Evolutionary conservation across 2,797 vertebrate species (phyloP), one percentile per base, ranked within the genome.

Genomic region (Phrynocephalus forsythii): DNA sequence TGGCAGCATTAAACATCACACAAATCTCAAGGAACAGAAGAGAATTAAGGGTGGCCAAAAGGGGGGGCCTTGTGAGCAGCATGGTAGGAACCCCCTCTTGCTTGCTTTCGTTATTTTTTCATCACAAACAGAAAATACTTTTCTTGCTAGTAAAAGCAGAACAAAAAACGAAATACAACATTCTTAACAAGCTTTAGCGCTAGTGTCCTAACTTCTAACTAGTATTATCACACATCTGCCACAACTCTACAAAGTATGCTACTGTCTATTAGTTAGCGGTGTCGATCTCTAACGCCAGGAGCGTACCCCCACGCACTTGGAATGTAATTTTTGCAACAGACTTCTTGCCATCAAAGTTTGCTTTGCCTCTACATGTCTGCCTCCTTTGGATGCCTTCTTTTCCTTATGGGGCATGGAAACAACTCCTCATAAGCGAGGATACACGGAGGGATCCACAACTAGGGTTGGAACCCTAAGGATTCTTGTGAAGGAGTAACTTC

Each of bases 351-450:
- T 68, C 83, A 63, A 87, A 50, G 24, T 73, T 63, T 26, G 76
- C 24, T 33, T 30, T 68, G 63, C 48, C 16, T 71, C 83, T 26
- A 79, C 72, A 2, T 2, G 2, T 48, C 86, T 24, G n/a, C 13
- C 72, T 38, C 79, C 33, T 72, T 89, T 90, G 48, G 26, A 82
- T n/a, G 22, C 48, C 60, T 88, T 38, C 60, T 84, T 15, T 56
- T 26, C 28, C 56, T 50, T 16, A n/a, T 20, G 3, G 30, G 44
- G 26, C 18, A 26, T 22, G 7, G 83, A 84, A 38, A 50, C 1
- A 26, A 24, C n/a, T 60, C 15, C 16, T 77, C 24, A 48, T 48
- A 11, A 30, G 13, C 24, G 38, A 20, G 24, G 20, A 60, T 22
- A 72, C 1, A 15, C 11, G 38, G 75, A 75, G 28, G 26, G 5